A percentile compares a stretch with the other conserved stretches of the same genome.
Conservation (phyloP, 2,888 invertebrate genomes). For the Acanthosepion lycidas region DNA sequence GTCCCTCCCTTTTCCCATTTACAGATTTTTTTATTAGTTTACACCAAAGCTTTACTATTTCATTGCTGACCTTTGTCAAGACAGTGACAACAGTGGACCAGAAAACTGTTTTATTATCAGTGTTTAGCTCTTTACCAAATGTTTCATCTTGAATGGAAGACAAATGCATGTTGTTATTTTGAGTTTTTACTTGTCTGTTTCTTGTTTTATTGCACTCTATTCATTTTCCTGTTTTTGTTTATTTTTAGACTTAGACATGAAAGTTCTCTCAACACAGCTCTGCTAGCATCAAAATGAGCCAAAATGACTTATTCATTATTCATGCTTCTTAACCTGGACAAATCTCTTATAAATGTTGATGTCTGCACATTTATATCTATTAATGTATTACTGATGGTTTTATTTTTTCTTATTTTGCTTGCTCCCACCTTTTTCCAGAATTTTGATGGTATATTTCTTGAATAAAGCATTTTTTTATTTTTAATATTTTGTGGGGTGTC, state of each 20-base stretch:
- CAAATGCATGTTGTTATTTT: neutral
- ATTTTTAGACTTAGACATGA: neutral
- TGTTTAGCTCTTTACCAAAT: slow-evolving; percentile 4
- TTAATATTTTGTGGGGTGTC: too few relatives aligned
- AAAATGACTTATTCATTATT: neutral
- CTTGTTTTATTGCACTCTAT: neutral
- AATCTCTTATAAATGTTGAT: neutral
- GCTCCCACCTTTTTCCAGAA: too few relatives aligned
- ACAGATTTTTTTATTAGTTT: neutral
- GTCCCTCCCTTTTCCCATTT: neutral
- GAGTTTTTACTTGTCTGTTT: neutral
- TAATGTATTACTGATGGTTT: neutral
- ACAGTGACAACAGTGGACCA: neutral
- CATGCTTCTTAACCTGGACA: neutral
- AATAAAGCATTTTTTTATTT: too few relatives aligned
- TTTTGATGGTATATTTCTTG: too few relatives aligned
- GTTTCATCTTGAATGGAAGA: neutral
- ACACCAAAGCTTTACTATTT: neutral
- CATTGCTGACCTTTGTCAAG: slow-evolving; percentile 33
- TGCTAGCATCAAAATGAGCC: neutral
- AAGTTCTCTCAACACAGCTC: neutral
- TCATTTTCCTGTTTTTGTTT: neutral
- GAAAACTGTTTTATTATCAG: neutral
- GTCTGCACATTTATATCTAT: slow-evolving; percentile 2
- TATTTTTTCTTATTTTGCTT: too few relatives aligned